Percentiles rank a stretch among this genome's conserved stretches.
Evolutionary conservation across 2,113 vertebrate species (phyloP).

Genomic region (Cichladusa arquata): DNA sequence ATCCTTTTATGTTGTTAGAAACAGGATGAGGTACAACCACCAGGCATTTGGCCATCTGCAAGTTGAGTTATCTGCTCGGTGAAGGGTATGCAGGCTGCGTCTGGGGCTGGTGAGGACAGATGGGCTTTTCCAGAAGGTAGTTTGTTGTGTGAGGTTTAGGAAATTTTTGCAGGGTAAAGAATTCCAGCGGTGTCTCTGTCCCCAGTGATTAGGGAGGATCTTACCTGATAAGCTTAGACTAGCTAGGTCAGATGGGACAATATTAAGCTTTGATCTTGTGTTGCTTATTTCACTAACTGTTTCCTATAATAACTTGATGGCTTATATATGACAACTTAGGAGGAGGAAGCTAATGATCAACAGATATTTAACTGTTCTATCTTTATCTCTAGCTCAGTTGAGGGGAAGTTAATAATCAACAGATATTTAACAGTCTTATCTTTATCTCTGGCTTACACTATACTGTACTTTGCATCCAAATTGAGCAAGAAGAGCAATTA

Average conservation of each 20-base stretch:
- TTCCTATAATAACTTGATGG: background rate
- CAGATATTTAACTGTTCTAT: background rate
- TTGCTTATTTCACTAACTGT: background rate
- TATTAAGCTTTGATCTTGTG: background rate
- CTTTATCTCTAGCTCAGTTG: background rate
- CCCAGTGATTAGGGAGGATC: fast-evolving
- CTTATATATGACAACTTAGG: background rate
- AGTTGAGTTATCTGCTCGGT: background rate
- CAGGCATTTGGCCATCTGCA: background rate
- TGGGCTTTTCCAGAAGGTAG: background rate
- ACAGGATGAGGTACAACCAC: background rate
- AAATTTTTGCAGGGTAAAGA: background rate
- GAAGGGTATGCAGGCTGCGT: background rate
- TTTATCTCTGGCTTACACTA: background rate
- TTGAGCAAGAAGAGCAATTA: background rate
- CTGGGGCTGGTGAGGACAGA: background rate
- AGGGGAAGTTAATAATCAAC: background rate
- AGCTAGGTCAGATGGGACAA: background rate
- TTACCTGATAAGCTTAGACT: background rate
- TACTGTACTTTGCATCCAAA: background rate
- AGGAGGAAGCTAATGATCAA: background rate
- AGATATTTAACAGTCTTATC: background rate
- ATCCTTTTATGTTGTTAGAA: background rate
- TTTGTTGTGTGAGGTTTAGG: background rate
- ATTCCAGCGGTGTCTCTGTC: background rate